A percentile compares a stretch with the other conserved stretches of the same genome.
These are phyloP conservation scores for Agrotis exclamationis DNA, from an alignment of 2,888 invertebrate genomes.

Conservation along the genomic window DNA sequence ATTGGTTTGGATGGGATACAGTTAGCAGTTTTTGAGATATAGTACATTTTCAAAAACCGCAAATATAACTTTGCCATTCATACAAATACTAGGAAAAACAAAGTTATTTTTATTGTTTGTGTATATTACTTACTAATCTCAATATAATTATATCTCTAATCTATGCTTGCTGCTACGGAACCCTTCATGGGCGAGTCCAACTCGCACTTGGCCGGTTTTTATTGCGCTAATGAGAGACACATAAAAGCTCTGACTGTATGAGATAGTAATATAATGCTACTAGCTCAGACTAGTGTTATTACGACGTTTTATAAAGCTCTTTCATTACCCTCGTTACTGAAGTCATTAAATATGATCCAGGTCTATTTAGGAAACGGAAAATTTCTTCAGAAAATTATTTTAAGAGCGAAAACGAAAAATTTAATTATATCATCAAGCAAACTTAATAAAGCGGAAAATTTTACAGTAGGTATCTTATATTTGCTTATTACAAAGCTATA, in stretches of 20 bases:
- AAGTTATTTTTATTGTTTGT: too few relatives aligned
- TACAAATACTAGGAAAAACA: too few relatives aligned
- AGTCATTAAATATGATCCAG: slow-evolving; percentile 4
- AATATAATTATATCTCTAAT: too few relatives aligned
- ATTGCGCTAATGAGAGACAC: slow-evolving; percentile 18
- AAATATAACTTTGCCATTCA: too few relatives aligned
- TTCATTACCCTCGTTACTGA: slow-evolving; percentile 4
- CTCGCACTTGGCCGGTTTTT: too few relatives aligned
- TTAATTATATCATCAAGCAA: not conserved
- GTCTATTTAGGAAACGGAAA: not conserved
- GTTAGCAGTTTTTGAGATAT: too few relatives aligned
- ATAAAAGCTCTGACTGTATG: slow-evolving; percentile 21
- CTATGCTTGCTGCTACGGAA: too few relatives aligned
- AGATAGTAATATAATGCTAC: slow-evolving; percentile 10
- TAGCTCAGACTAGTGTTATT: slow-evolving; percentile 15
- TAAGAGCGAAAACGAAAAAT: not conserved
- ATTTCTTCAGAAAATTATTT: not conserved
- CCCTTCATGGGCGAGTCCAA: too few relatives aligned
- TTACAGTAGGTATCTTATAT: slow-evolving; percentile 1
- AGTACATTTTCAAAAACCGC: too few relatives aligned
- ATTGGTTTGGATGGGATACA: too few relatives aligned
- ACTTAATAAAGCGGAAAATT: slow-evolving; percentile 8
- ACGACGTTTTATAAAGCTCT: slow-evolving; percentile 11
- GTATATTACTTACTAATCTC: too few relatives aligned
- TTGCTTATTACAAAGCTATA: slow-evolving; percentile 18